Conservation (phyloP, 64 coral and sea anemone species). For the Stylophora pistillata region DNA sequence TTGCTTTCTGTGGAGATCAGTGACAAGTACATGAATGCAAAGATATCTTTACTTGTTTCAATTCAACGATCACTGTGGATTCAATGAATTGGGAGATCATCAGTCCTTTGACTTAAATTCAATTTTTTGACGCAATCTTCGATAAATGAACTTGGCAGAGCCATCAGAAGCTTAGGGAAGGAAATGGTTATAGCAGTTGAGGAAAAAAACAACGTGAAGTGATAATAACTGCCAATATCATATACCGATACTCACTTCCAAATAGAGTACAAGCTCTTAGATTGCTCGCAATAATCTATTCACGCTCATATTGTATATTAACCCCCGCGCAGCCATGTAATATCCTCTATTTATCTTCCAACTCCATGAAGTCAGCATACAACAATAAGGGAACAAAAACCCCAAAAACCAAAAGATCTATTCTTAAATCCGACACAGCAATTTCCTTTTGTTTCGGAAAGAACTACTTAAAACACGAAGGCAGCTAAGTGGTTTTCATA, state of each 20-base stretch:
- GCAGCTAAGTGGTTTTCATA: background rate
- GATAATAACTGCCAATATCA: no score
- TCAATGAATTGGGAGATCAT: background rate
- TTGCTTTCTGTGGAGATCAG: background rate
- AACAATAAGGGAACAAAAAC: background rate
- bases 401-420: background rate
- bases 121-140: background rate
- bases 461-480: background rate
- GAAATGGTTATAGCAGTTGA: no score
- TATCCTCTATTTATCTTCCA: background rate
- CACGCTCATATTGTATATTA: background rate
- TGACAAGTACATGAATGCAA: background rate
- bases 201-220: no score
- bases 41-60: background rate
- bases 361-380: background rate
- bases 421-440: background rate
- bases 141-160: no score
- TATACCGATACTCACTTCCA: no score
- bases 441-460: constrained; percentile 7
- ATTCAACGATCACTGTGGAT: background rate
- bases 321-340: no score
- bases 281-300: background rate
- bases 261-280: no score
- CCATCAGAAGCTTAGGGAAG: no score
- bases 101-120: background rate